Percentiles rank a stretch among this genome's conserved stretches.
These are phyloP conservation scores for Leptinotarsa undecemlineata DNA, from an alignment of 1,140 invertebrate species.

Conservation along the genomic window DNA sequence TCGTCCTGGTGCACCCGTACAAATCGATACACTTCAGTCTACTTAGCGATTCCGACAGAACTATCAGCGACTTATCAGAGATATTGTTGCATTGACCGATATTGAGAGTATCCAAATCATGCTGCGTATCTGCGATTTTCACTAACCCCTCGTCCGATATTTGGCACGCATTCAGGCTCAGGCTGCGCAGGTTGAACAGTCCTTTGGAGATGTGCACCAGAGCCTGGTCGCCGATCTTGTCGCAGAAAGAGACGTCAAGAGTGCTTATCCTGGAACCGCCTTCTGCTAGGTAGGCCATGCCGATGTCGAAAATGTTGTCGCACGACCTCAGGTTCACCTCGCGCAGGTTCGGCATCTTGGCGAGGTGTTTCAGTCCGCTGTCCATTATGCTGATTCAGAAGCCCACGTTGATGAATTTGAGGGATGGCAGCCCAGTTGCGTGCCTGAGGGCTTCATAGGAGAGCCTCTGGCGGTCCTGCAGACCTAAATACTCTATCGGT, in stretches of 20 bases:
- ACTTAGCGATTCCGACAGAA: slow-evolving; percentile 76
- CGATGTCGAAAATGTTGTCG: slow-evolving; percentile 91
- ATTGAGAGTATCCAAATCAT: slow-evolving; percentile 86
- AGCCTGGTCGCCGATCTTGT: slow-evolving; percentile 90
- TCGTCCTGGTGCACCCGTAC: slow-evolving; percentile 91
- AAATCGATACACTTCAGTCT: slow-evolving; percentile 88
- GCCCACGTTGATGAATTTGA: slow-evolving; percentile 87
- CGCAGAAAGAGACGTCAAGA: slow-evolving; percentile 93
- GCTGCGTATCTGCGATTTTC: slow-evolving; percentile 78
- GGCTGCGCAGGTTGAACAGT: slow-evolving; percentile 76
- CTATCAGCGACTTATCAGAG: slow-evolving; percentile 84
- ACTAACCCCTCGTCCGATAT: slow-evolving; percentile 90
- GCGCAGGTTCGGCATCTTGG: slow-evolving; percentile 78
- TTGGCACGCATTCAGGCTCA: slow-evolving; percentile 89
- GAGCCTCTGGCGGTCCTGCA: slow-evolving; percentile 93
- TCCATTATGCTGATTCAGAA: slow-evolving; percentile 94
- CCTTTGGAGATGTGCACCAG: slow-evolving; percentile 86
- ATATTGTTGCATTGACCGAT: slow-evolving; percentile 90
- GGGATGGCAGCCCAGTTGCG: slow-evolving; percentile 75
- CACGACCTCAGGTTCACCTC: slow-evolving; percentile 91
- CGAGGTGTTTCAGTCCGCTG: slow-evolving; percentile 84
- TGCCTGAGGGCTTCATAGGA: slow-evolving; percentile 88
- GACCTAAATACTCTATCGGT: slow-evolving; percentile 76
- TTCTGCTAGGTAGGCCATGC: slow-evolving; percentile 88
- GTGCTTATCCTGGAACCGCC: slow-evolving; percentile 78